Percentiles rank a stretch among this genome's conserved stretches.
These are phyloP conservation scores for Drosophila novamexicana DNA, from an alignment of 1,140 invertebrate genomes.

Conservation along the genomic window DNA sequence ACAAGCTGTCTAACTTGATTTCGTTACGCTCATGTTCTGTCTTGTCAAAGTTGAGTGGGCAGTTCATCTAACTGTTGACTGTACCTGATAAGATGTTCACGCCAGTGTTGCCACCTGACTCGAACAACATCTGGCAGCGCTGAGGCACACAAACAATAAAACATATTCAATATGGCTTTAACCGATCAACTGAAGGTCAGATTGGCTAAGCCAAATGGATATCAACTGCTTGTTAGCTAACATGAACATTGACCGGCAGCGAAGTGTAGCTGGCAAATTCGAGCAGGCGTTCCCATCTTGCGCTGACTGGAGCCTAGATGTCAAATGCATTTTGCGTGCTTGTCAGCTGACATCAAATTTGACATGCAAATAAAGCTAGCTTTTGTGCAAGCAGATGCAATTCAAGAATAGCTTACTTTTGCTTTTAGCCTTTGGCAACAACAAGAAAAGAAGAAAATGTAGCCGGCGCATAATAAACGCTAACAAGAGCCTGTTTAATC, in stretches of 20 bases:
- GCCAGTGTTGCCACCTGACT: neutral
- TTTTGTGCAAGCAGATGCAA: neutral
- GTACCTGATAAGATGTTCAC: neutral
- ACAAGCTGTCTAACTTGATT: conserved; percentile 7
- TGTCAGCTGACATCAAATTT: neutral
- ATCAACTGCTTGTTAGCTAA: too few species aligned
- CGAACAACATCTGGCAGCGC: neutral
- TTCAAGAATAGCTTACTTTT: neutral
- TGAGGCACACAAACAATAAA: too few species aligned
- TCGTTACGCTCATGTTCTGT: conserved; percentile 11
- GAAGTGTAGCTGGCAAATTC: too few species aligned
- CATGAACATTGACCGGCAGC: too few species aligned
- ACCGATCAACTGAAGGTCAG: too few species aligned
- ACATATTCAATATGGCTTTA: too few species aligned
- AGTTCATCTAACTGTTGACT: conserved; percentile 8
- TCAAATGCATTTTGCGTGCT: neutral
- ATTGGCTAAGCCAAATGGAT: too few species aligned
- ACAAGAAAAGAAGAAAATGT: too few species aligned
- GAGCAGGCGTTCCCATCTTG: too few species aligned
- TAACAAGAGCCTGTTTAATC: too few species aligned
- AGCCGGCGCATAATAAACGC: too few species aligned
- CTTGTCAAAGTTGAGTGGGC: conserved; percentile 9
- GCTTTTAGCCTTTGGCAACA: too few species aligned
- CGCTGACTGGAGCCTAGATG: neutral
- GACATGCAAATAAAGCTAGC: neutral